Evolutionary conservation across 2,797 vertebrate species (phyloP).

Genomic region (Paedocypris micromegethes): DNA sequence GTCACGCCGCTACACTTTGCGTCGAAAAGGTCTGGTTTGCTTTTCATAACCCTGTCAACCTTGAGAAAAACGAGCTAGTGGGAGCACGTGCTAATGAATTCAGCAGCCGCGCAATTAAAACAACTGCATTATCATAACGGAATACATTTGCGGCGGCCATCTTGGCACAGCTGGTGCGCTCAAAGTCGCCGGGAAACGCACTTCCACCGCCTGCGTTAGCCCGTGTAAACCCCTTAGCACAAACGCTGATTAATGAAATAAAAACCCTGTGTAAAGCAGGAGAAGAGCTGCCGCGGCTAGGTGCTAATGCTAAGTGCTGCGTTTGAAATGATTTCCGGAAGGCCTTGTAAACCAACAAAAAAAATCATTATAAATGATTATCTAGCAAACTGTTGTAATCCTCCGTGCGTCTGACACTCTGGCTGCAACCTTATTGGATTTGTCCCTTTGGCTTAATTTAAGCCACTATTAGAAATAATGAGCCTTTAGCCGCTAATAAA

Average conservation of each 20-base stretch:
- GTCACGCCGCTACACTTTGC: neutral
- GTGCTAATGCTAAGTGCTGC: constrained; percentile 6
- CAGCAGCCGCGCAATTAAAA: constrained; percentile 44
- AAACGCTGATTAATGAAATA: constrained; percentile 6
- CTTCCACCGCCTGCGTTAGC: constrained; percentile 8
- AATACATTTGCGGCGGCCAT: constrained; percentile 33
- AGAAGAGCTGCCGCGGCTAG: neutral
- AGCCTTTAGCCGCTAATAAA: constrained; percentile 44
- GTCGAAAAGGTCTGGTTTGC: constrained; percentile 8
- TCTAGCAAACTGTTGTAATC: constrained; percentile 35
- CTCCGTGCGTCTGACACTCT: constrained; percentile 30
- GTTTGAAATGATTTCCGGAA: constrained; percentile 27
- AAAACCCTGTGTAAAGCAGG: neutral
- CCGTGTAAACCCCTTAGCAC: neutral
- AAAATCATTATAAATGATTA: constrained; percentile 31
- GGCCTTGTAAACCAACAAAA: constrained; percentile 2
- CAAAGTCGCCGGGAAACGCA: constrained; percentile 29
- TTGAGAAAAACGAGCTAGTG: constrained; percentile 30
- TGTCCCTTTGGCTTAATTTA: constrained; percentile 46
- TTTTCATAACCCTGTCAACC: constrained; percentile 35
- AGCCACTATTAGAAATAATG: constrained; percentile 49
- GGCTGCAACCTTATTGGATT: constrained; percentile 40
- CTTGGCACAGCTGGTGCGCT: constrained; percentile 21
- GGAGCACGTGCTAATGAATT: constrained; percentile 42
- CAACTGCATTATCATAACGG: constrained; percentile 45